Percentiles rank a stretch among this genome's conserved stretches.
Conservation (phyloP, 2,888 invertebrate genomes). For the Acanthosepion esculentum region DNA sequence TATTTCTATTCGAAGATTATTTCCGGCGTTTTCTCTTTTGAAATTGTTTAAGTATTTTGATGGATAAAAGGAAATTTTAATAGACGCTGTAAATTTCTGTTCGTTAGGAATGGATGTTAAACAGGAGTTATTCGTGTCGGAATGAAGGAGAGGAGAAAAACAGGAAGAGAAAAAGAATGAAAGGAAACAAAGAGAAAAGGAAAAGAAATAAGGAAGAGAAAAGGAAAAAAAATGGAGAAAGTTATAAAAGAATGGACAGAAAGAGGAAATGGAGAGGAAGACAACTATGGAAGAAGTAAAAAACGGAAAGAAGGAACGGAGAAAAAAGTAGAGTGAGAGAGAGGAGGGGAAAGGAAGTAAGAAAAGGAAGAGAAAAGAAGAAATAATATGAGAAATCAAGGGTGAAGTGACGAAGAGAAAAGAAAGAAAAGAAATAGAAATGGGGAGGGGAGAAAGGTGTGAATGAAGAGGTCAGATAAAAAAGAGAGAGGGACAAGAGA, state of each 20-base stretch:
- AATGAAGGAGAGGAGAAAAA: neutral
- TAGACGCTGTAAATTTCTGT: neutral
- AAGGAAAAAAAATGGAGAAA: neutral
- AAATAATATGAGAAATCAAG: too few species aligned
- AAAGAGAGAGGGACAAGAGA: too few species aligned
- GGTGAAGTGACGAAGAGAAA: too few species aligned
- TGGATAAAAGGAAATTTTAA: neutral
- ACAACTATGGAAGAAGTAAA: neutral
- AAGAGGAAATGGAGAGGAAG: neutral
- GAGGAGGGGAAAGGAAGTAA: too few species aligned
- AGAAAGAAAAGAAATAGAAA: too few species aligned
- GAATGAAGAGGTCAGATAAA: too few species aligned
- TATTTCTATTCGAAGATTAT: neutral
- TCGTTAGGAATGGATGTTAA: neutral
- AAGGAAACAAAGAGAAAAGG: neutral
- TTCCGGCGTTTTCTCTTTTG: neutral
- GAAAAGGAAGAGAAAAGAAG: neutral
- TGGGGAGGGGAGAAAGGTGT: too few species aligned
- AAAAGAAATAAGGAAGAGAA: neutral
- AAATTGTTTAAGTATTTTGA: neutral
- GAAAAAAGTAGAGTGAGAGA: too few species aligned
- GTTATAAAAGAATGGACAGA: neutral
- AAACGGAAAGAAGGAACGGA: too few species aligned
- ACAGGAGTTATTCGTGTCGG: neutral
- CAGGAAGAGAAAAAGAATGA: too few species aligned